Evolutionary conservation across 2,888 invertebrate species (phyloP).

Genomic region (Pachydiplax longipennis): DNA sequence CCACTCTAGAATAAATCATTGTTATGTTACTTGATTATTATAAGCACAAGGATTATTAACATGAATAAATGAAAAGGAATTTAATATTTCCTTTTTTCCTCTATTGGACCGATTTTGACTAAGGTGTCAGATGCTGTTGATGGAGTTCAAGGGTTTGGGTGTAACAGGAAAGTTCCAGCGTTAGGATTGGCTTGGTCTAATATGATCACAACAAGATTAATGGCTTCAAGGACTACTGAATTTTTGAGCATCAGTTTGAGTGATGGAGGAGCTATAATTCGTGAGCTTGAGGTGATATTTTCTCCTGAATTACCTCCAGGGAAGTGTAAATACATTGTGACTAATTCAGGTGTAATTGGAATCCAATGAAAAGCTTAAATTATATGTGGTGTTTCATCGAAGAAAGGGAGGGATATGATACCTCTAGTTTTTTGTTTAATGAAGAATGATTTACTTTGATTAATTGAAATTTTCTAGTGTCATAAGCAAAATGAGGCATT

Average conservation of each 20-base stretch:
- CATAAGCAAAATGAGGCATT: too few relatives aligned
- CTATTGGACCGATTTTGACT: too few relatives aligned
- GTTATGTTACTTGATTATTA: too few relatives aligned
- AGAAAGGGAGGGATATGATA: too few relatives aligned
- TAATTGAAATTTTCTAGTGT: too few relatives aligned
- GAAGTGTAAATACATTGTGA: background rate
- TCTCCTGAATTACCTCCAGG: slow-evolving; percentile 65
- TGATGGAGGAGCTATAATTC: slow-evolving; percentile 53
- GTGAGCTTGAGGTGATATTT: slow-evolving; percentile 65
- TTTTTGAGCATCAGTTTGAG: slow-evolving; percentile 48
- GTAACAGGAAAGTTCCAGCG: slow-evolving; percentile 61
- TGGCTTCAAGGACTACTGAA: slow-evolving; percentile 57
- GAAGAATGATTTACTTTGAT: too few relatives aligned
- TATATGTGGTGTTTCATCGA: too few relatives aligned
- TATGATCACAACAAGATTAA: slow-evolving; percentile 67
- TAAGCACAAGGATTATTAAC: too few relatives aligned
- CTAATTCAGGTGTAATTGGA: background rate
- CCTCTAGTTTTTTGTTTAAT: too few relatives aligned
- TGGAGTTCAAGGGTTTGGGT: slow-evolving; percentile 53
- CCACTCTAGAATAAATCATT: too few relatives aligned
- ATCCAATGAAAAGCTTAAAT: background rate
- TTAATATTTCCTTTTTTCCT: too few relatives aligned
- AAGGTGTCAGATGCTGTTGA: slow-evolving; percentile 56
- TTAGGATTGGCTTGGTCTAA: slow-evolving; percentile 74
- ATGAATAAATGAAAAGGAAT: too few relatives aligned